phyloP scores from a whole-genome alignment of 2,113 vertebrate species.

The Paramormyrops kingsleyae region DNA sequence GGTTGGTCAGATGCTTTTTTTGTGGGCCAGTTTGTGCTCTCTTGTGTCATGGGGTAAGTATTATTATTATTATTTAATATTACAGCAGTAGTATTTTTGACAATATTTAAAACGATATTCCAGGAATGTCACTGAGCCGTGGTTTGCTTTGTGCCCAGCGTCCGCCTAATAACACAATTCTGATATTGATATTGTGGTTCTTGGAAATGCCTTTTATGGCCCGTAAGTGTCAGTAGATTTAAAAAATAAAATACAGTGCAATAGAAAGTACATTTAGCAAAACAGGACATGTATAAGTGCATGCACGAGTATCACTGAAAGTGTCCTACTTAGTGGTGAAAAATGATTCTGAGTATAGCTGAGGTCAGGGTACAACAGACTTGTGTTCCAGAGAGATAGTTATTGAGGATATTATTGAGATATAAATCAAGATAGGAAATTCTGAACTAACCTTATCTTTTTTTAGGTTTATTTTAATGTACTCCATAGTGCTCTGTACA shows the following conservation, averaged over 20 bases:
- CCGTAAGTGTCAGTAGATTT: background rate
- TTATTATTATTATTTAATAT: background rate
- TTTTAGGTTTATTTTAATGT: slow-evolving; percentile 86
- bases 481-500: slow-evolving; percentile 88
- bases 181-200: background rate
- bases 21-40: slow-evolving; percentile 61
- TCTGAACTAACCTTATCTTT: background rate
- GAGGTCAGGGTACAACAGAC: background rate
- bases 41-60: slow-evolving; percentile 75
- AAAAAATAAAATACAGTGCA: background rate
- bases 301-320: too few species aligned
- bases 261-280: background rate
- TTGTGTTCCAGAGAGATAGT: background rate
- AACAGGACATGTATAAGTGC: background rate
- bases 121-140: background rate
- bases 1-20: slow-evolving; percentile 68
- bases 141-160: background rate
- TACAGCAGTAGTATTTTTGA: background rate
- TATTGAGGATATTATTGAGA: background rate
- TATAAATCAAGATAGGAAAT: background rate
- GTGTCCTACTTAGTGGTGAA: background rate
- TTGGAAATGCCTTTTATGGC: background rate
- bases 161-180: background rate
- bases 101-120: background rate
- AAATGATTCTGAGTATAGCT: background rate